A percentile compares a stretch with the other conserved stretches of the same genome.
Evolutionary conservation across 92 coral and sea anemone species (phyloP).

Genomic region (Parazoanthus darwini): DNA sequence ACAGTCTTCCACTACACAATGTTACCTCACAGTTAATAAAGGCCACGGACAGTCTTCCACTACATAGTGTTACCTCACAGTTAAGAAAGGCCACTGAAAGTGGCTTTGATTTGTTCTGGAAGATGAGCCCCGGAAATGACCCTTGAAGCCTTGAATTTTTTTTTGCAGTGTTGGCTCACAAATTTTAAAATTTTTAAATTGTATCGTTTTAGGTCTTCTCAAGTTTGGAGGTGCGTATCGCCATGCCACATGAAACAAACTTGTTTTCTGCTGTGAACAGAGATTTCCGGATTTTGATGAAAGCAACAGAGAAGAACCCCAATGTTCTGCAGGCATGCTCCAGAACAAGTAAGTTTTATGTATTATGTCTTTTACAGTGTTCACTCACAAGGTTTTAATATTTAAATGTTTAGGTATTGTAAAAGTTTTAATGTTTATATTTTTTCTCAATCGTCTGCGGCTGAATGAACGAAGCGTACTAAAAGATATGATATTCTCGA

Average conservation of each 20-base stretch:
- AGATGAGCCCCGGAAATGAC: no score
- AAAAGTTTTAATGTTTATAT: no score
- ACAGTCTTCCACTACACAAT: not conserved
- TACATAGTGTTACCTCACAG: not conserved
- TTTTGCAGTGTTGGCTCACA: no score
- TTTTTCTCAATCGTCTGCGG: no score
- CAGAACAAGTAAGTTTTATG: conserved; percentile 78
- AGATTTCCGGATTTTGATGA: conserved; percentile 94
- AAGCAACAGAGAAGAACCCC: conserved; percentile 94
- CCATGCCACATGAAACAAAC: conserved; percentile 98
- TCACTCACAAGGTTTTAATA: no score
- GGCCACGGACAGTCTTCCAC: no score
- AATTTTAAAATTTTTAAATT: not conserved
- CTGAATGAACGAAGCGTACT: no score
- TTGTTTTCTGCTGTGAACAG: conserved; percentile 98
- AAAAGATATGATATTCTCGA: no score
- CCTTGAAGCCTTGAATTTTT: not conserved
- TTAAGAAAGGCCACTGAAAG: no score
- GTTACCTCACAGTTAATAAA: no score
- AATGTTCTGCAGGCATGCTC: conserved; percentile 97
- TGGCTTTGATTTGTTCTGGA: no score
- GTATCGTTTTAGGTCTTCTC: conserved; percentile 75
- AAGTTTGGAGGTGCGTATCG: conserved; percentile 92
- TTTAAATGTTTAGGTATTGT: no score
- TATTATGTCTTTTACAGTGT: not conserved